Evolutionary conservation across 2,797 vertebrate genomes (phyloP).

Genomic region (Spinus pinus): DNA sequence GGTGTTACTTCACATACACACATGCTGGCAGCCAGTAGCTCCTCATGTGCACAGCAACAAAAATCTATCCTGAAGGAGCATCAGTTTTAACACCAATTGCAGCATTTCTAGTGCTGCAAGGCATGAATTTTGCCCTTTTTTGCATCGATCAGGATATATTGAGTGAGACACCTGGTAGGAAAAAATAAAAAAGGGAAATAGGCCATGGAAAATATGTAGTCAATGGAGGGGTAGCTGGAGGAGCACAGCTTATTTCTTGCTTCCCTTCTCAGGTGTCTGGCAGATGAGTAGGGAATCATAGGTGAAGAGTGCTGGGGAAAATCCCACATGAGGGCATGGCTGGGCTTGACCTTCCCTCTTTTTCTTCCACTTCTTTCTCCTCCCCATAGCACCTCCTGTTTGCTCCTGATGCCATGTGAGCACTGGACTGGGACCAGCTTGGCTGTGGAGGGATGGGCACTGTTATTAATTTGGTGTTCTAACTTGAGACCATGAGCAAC

Average conservation of each 20-base stretch:
- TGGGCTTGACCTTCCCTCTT: not conserved
- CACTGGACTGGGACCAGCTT: accelerated
- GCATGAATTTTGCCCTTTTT: not conserved
- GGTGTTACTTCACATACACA: not conserved
- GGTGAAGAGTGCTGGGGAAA: not conserved
- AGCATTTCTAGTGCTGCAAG: not conserved
- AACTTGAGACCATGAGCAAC: accelerated
- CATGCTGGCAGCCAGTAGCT: not conserved
- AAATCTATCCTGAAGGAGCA: not conserved
- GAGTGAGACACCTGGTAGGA: not conserved
- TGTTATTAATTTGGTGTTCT: not conserved
- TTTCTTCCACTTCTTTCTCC: not conserved
- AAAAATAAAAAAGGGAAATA: not conserved
- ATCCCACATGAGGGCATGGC: accelerated
- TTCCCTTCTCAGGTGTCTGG: not conserved
- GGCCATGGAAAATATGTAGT: not conserved
- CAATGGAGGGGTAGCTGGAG: not conserved
- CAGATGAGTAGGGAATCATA: not conserved
- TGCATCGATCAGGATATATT: not conserved
- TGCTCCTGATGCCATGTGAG: accelerated
- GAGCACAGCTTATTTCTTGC: accelerated
- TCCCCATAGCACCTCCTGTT: not conserved
- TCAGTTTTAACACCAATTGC: not conserved
- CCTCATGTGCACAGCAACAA: not conserved
- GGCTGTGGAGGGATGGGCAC: accelerated